These are phyloP conservation scores for Sula dactylatra DNA, from an alignment of 2,113 vertebrate species.

Conservation along the genomic window DNA sequence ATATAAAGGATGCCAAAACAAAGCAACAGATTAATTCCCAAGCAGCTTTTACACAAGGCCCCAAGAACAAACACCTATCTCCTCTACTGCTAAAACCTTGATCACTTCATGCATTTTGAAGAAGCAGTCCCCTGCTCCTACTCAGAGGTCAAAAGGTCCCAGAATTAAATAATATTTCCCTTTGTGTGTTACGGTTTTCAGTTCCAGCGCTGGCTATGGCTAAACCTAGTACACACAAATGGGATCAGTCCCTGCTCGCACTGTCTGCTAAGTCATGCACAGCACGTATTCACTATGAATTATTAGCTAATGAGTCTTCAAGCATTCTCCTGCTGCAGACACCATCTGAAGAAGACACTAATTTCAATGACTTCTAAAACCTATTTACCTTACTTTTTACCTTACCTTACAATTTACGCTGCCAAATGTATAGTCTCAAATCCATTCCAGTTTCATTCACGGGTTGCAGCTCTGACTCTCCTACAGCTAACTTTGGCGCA, in stretches of 20 bases:
- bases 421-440: not conserved
- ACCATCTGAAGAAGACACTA: not conserved
- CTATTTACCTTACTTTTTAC: not conserved
- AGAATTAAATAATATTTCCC: not conserved
- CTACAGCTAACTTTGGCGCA: not conserved
- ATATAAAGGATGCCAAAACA: not conserved
- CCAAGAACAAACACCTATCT: not conserved
- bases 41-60: not conserved
- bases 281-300: not conserved
- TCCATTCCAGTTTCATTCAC: not conserved
- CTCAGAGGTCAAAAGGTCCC: not conserved
- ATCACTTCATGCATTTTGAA: not conserved
- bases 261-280: rapidly evolving
- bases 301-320: not conserved
- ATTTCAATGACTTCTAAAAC: not conserved
- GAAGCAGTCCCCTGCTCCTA: not conserved
- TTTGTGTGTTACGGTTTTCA: not conserved
- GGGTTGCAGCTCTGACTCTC: not conserved
- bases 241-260: not conserved
- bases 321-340: not conserved
- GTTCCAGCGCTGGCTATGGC: not conserved
- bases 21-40: not conserved
- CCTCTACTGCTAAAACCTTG: not conserved
- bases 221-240: not conserved
- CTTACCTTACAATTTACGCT: not conserved